These are phyloP conservation scores for Thereva nobilitata DNA, from an alignment of 2,888 invertebrate genomes.

Conservation along the genomic window DNA sequence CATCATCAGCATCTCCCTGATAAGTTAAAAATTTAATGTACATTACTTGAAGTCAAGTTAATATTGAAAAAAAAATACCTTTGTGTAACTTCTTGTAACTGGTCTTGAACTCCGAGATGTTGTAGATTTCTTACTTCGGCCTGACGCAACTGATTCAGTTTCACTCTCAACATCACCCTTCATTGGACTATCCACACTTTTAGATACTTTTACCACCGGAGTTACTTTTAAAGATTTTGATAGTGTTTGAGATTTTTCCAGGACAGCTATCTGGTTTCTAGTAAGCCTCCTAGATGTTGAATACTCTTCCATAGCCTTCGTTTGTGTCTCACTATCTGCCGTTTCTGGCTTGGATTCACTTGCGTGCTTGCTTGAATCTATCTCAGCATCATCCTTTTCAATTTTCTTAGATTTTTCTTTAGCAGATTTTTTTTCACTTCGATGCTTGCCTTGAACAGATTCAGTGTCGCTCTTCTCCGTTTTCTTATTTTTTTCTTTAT, in stretches of 20 bases:
- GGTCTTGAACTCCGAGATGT: constrained; percentile 40
- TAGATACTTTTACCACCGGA: constrained; percentile 42
- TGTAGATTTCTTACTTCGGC: constrained; percentile 42
- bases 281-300: constrained; percentile 47
- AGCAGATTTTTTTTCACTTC: neutral
- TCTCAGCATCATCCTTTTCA: neutral
- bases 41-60: neutral
- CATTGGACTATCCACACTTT: constrained; percentile 40
- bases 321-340: neutral
- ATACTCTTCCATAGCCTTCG: constrained; percentile 30
- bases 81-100: constrained; percentile 44
- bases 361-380: neutral
- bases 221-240: constrained; percentile 37
- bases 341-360: neutral
- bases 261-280: constrained; percentile 47
- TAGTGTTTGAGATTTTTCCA: constrained; percentile 40
- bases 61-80: constrained; percentile 9
- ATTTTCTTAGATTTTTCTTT: neutral
- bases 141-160: constrained; percentile 48
- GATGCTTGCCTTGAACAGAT: no score
- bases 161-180: constrained; percentile 46
- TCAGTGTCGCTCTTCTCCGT: no score
- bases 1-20: constrained; percentile 12
- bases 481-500: no score
- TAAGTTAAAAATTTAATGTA: neutral